Evolutionary conservation across 2,113 vertebrate genomes (phyloP).

Genomic region (Pipa parva): DNA sequence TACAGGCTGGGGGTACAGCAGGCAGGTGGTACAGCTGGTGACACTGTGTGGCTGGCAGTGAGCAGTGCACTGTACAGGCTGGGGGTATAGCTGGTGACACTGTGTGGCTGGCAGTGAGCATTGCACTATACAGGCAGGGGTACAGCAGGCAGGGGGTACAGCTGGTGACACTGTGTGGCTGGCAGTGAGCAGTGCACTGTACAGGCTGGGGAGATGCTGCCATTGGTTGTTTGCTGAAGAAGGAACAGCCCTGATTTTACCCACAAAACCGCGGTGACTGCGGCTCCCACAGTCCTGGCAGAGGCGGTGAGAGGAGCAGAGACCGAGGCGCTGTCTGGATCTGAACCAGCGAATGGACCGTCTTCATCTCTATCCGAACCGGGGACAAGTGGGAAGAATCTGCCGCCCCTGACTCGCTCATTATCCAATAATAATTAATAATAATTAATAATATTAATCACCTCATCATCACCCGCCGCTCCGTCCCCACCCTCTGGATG

Average conservation of each 20-base stretch:
- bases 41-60: not conserved
- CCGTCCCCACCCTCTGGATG: no score
- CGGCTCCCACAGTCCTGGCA: not conserved
- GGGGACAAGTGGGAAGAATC: no score
- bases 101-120: not conserved
- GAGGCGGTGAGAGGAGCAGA: not conserved
- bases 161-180: not conserved
- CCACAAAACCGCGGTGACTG: conserved; percentile 29
- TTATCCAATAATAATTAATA: no score
- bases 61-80: not conserved
- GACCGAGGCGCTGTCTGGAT: not conserved
- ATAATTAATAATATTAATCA: no score
- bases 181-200: not conserved
- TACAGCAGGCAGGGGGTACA: not conserved
- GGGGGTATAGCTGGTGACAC: not conserved
- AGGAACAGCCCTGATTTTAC: conserved; percentile 45
- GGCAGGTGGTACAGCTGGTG: not conserved
- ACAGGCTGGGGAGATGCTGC: conserved; percentile 39
- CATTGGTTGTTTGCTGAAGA: conserved; percentile 51
- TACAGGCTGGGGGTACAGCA: not conserved
- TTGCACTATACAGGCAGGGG: not conserved
- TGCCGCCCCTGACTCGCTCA: no score
- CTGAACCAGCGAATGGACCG: not conserved
- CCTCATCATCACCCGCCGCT: no score
- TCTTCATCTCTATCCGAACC: not conserved